Percentiles rank a stretch among this genome's conserved stretches.
These are phyloP conservation scores for Brienomyrus longianalis DNA, from an alignment of 2,113 vertebrate species.

Conservation along the genomic window DNA sequence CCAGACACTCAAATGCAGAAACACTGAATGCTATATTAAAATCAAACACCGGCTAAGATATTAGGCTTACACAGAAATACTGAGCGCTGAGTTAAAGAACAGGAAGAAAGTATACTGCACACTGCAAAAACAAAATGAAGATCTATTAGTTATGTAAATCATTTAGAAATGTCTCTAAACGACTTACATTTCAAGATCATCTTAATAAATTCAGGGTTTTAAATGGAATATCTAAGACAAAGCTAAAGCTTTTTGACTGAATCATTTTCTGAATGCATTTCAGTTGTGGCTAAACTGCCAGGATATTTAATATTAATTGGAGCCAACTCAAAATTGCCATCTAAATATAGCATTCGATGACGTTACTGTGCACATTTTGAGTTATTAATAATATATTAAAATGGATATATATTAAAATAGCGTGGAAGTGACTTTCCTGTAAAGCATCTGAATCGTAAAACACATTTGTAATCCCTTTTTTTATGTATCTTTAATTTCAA, in stretches of 20 bases:
- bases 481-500: background rate
- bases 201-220: background rate
- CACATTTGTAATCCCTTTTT: background rate
- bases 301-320: background rate
- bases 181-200: background rate
- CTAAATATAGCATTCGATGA: background rate
- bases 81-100: background rate
- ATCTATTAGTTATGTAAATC: background rate
- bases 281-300: background rate
- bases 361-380: background rate
- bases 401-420: background rate
- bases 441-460: background rate
- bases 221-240: background rate
- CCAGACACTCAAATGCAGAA: background rate
- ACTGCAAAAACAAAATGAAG: background rate
- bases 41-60: background rate
- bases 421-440: background rate
- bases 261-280: background rate
- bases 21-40: background rate
- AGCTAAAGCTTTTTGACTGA: background rate
- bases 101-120: background rate
- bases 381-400: background rate
- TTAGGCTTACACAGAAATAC: background rate
- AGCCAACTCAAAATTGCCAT: background rate
- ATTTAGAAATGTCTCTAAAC: background rate